phyloP scores from a whole-genome alignment of 2,113 vertebrate genomes.

The Microcebus jonahi region DNA sequence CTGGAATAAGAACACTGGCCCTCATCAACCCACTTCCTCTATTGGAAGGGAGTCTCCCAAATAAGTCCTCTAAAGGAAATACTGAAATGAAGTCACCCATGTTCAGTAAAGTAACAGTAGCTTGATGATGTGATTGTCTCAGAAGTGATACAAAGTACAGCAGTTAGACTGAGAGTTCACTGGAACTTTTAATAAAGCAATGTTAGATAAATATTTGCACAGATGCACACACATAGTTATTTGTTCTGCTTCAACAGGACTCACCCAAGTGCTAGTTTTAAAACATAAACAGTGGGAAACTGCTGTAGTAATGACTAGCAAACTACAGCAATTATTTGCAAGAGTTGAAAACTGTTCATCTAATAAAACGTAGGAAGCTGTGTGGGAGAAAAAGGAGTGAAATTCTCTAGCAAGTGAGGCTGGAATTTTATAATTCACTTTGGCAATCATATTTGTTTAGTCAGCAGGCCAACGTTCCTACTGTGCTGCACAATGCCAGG shows the following conservation, averaged over 20 bases:
- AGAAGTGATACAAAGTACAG: slow-evolving; percentile 10
- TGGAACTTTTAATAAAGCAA: slow-evolving; percentile 39
- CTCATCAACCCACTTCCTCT: slow-evolving; percentile 86
- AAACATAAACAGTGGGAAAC: slow-evolving; percentile 66
- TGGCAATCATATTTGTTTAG: slow-evolving; percentile 60
- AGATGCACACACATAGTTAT: slow-evolving; percentile 52
- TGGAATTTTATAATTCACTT: slow-evolving; percentile 62
- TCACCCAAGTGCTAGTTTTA: slow-evolving; percentile 57
- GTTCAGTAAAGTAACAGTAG: slow-evolving; percentile 79
- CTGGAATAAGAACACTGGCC: slow-evolving; percentile 81
- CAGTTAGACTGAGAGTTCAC: not conserved
- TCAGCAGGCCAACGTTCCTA: slow-evolving; percentile 45
- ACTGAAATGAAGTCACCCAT: slow-evolving; percentile 76
- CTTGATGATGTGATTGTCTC: slow-evolving; percentile 43
- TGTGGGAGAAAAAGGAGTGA: slow-evolving; percentile 56
- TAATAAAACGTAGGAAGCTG: slow-evolving; percentile 66
- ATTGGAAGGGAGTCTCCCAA: slow-evolving; percentile 87
- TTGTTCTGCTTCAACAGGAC: slow-evolving; percentile 50
- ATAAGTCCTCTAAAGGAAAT: slow-evolving; percentile 75
- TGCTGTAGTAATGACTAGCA: slow-evolving; percentile 58
- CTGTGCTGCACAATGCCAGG: slow-evolving; percentile 21
- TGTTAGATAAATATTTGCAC: slow-evolving; percentile 57
- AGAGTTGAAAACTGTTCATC: slow-evolving; percentile 63
- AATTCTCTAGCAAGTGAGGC: slow-evolving; percentile 55
- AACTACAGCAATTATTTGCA: slow-evolving; percentile 65